phyloP scores from a whole-genome alignment of 2,797 vertebrate genomes.

The Myoxocephalus aenaeus region DNA sequence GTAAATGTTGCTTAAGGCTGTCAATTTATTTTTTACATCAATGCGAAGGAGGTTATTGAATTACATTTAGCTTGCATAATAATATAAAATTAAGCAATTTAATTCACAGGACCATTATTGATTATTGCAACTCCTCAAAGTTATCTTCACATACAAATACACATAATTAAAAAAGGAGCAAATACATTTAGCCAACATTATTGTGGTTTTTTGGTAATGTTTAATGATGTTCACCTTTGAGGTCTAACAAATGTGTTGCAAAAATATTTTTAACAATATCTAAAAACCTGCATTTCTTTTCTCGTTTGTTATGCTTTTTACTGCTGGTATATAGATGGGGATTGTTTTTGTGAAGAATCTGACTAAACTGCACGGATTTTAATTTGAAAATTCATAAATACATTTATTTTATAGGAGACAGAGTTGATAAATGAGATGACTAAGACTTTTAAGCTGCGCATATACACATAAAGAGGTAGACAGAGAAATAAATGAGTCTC shows the following conservation, averaged over 20 bases:
- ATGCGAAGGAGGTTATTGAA: neutral
- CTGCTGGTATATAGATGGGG: no score
- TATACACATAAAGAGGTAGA: neutral
- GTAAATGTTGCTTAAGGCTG: neutral
- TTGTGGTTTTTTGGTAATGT: neutral
- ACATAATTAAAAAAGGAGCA: neutral
- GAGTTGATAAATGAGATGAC: neutral
- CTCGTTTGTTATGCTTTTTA: no score
- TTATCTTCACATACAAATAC: neutral
- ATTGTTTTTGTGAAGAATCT: no score
- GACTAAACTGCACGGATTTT: no score
- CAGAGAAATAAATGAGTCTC: slow-evolving; percentile 54
- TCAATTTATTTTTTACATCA: neutral
- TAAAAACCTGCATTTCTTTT: no score
- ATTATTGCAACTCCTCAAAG: neutral
- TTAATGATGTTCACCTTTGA: no score
- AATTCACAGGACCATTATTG: neutral
- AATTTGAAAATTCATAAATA: neutral
- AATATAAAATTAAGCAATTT: neutral
- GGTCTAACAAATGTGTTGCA: no score
- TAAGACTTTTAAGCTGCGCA: neutral
- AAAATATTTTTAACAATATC: no score
- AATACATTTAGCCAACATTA: neutral
- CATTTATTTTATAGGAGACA: neutral
- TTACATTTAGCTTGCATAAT: neutral